Evolutionary conservation across 2,888 invertebrate species (phyloP), one percentile per base, ranked within the genome.

Genomic region (Clostera curtula): DNA sequence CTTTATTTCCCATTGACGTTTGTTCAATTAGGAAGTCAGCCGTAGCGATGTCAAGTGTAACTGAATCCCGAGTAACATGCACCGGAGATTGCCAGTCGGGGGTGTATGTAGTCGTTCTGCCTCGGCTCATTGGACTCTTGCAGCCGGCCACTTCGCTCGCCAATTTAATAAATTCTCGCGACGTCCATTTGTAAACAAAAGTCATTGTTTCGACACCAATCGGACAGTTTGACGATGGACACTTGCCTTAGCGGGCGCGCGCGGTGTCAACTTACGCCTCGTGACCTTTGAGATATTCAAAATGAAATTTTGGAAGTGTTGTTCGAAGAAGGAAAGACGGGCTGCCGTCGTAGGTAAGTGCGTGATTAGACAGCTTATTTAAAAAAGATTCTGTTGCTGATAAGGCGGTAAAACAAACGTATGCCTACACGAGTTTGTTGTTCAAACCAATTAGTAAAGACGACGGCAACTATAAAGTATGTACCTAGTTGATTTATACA

Each of bases 241-340:
- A 61, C 65, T 69, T 69, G 68, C 54, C 64, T 67, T 61, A 53
- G 56, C 68, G 72, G 67, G 61, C 67, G 73, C 62, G 65, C 55
- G 56, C 47, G 49, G 56, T 57, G 56, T 48, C 62, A 64, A 62
- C 63, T 63, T 29, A 40, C 41, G 31, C 36, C 40, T 53, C 40
- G 36, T 57, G 56, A 60, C 59, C 56, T 53, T 27, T 31, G 30
- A 37, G 34, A 38, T 43, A 33, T 31, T 42, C 43, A 43, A 42
- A 30, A 83, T 83, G 83, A 82, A 79, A 58, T 79, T 83, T 66
- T 83, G 79, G 82, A 79, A 73, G 64, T 83, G 82, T 47, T 62
- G 56, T 36, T 55, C 61, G 25, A 79, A 70, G 49, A 60, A 59
- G 25, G 63, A 69, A 33, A 58, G 67, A 25, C 68, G 63, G 23